A percentile compares a stretch with the other conserved stretches of the same genome.
Conservation (phyloP, 2,113 vertebrate species). For the Tragelaphus strepsiceros region DNA sequence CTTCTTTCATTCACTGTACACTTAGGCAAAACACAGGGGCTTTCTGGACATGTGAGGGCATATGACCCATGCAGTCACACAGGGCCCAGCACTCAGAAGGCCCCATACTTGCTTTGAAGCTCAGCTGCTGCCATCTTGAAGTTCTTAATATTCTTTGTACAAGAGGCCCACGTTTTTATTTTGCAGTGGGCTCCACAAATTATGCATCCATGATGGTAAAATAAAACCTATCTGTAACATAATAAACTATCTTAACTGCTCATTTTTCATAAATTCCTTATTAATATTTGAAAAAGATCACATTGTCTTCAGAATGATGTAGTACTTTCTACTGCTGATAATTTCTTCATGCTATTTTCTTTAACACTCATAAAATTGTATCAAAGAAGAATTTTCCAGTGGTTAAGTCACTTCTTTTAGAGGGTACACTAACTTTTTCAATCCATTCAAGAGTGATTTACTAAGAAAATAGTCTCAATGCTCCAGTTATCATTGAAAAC, state of each 20-base stretch:
- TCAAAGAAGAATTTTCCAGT: slow-evolving; percentile 30
- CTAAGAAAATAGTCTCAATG: slow-evolving; percentile 7
- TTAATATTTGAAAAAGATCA: slow-evolving; percentile 1
- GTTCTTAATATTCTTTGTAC: neutral
- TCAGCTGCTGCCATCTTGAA: neutral
- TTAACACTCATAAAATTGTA: slow-evolving; percentile 17
- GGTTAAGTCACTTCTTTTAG: neutral
- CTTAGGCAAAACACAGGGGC: neutral
- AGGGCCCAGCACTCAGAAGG: neutral
- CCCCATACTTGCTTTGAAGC: neutral
- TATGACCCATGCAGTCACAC: neutral
- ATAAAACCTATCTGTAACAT: neutral
- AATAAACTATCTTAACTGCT: neutral
- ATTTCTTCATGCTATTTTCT: slow-evolving; percentile 21
- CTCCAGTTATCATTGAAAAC: neutral
- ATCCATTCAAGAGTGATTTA: neutral
- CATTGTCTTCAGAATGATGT: neutral
- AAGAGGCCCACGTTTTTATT: neutral
- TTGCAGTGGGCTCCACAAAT: neutral
- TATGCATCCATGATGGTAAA: neutral
- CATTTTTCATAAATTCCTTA: neutral
- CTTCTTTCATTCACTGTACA: neutral
- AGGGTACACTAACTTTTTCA: neutral
- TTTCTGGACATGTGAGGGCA: neutral
- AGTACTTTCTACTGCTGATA: neutral